Evolutionary conservation across 2,797 vertebrate genomes (phyloP).

Genomic region (Darevskia nairensis): DNA sequence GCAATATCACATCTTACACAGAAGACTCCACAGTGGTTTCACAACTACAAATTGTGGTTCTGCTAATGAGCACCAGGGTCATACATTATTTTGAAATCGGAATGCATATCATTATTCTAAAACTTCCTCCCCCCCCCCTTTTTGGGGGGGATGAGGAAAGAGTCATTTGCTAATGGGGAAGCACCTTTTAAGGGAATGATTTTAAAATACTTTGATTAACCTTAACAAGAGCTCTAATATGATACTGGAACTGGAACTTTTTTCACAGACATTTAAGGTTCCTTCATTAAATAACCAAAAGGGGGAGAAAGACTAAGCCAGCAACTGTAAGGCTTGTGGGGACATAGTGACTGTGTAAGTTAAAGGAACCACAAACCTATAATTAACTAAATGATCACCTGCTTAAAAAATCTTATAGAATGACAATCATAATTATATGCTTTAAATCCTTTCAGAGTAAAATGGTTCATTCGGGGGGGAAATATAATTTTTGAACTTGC

Average conservation of each 20-base stretch:
- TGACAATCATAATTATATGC: conserved; percentile 10
- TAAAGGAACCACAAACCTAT: conserved; percentile 36
- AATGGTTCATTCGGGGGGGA: conserved; percentile 73
- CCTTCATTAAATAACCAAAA: conserved; percentile 45
- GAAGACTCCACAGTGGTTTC: conserved; percentile 43
- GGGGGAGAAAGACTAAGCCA: conserved; percentile 29
- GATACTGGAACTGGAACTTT: conserved; percentile 33
- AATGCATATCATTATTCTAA: conserved; percentile 56
- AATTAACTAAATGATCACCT: conserved; percentile 36
- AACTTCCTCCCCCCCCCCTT: conserved; percentile 37
- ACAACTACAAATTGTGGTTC: conserved; percentile 56
- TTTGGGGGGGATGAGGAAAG: conserved; percentile 3
- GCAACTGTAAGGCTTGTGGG: not conserved
- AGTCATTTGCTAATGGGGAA: conserved; percentile 38
- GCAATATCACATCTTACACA: conserved; percentile 46
- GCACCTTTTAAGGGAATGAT: conserved; percentile 49
- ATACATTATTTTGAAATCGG: conserved; percentile 54
- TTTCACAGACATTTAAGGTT: conserved; percentile 47
- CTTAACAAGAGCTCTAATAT: conserved; percentile 53
- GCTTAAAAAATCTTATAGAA: conserved; percentile 42
- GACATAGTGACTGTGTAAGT: conserved; percentile 18
- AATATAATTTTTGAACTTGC: conserved; percentile 77
- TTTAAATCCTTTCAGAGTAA: conserved; percentile 65
- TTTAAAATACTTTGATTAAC: conserved; percentile 64
- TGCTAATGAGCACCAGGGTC: conserved; percentile 48